phyloP scores from a whole-genome alignment of 1,140 invertebrate species.

The Drosophila pseudoobscura region DNA sequence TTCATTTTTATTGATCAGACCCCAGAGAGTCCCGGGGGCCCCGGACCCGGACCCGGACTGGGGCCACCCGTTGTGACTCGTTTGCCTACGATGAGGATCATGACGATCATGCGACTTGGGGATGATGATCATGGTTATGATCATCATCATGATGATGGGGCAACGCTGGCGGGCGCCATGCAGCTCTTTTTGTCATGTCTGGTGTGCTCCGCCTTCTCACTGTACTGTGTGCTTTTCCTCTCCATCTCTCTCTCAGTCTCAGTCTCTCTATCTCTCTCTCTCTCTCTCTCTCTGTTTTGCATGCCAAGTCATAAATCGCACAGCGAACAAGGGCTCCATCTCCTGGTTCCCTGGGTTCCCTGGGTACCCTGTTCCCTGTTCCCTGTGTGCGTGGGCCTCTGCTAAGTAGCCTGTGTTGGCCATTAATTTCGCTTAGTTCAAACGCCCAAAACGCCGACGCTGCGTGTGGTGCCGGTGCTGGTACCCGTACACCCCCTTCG shows the following conservation, averaged over 20 bases:
- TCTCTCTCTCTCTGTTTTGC: conserved; percentile 46
- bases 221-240: conserved; percentile 5
- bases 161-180: conserved; percentile 74
- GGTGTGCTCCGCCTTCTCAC: conserved; percentile 16
- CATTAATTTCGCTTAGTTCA: conserved; percentile 80
- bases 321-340: conserved; percentile 61
- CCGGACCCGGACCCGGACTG: background rate
- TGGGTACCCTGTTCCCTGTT: conserved; percentile 15
- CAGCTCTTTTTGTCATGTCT: conserved; percentile 41
- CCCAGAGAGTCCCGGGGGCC: conserved; percentile 22
- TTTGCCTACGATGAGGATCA: conserved; percentile 11
- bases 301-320: conserved; percentile 79
- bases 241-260: conserved; percentile 8
- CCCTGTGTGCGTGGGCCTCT: conserved; percentile 55
- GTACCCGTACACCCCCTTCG: background rate
- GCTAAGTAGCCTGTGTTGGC: conserved; percentile 81
- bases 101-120: conserved; percentile 1
- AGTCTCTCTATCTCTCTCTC: conserved; percentile 13
- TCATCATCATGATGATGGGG: conserved; percentile 6
- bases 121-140: conserved; percentile 26
- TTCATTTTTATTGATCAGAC: conserved; percentile 58
- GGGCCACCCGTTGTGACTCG: conserved; percentile 53
- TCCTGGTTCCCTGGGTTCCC: background rate
- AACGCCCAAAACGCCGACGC: conserved; percentile 68
- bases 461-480: conserved; percentile 61